These are phyloP conservation scores for Melolontha melolontha DNA, from an alignment of 2,888 invertebrate species.

Conservation along the genomic window DNA sequence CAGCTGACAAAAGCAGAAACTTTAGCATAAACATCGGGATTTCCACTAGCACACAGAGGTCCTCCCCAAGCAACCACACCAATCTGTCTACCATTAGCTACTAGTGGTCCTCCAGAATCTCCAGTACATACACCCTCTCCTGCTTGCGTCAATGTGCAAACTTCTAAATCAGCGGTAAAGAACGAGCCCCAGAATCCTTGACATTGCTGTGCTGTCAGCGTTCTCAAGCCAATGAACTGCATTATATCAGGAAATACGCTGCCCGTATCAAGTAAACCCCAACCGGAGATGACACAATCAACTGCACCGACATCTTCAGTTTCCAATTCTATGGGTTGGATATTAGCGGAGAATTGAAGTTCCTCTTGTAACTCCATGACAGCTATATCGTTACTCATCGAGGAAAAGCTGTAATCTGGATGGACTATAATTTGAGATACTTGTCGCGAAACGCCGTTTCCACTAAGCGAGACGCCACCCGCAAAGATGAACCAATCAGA, in stretches of 20 bases:
- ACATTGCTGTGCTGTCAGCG: background rate
- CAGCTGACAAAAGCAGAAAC: constrained; percentile 14
- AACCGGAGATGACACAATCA: constrained; percentile 14
- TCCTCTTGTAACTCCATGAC: constrained; percentile 16
- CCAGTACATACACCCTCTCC: constrained; percentile 13
- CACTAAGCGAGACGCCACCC: background rate
- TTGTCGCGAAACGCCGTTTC: background rate
- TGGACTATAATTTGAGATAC: constrained; percentile 16
- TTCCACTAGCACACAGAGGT: background rate
- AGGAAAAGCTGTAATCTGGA: background rate
- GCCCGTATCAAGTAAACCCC: constrained; percentile 1
- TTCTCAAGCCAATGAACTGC: constrained; percentile 8
- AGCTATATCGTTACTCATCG: constrained; percentile 13
- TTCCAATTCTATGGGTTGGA: constrained; percentile 26
- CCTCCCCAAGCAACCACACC: constrained; percentile 26
- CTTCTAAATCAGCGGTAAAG: background rate
- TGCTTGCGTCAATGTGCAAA: constrained; percentile 7
- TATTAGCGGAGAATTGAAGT: background rate
- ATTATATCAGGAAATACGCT: constrained; percentile 5
- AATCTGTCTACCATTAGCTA: constrained; percentile 19
- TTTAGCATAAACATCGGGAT: constrained; percentile 17
- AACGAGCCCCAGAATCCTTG: background rate
- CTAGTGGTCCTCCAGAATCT: constrained; percentile 39
- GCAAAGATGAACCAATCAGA: background rate
- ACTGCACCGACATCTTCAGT: constrained; percentile 2